phyloP scores from a whole-genome alignment of 2,797 vertebrate species.

The Anableps anableps region DNA sequence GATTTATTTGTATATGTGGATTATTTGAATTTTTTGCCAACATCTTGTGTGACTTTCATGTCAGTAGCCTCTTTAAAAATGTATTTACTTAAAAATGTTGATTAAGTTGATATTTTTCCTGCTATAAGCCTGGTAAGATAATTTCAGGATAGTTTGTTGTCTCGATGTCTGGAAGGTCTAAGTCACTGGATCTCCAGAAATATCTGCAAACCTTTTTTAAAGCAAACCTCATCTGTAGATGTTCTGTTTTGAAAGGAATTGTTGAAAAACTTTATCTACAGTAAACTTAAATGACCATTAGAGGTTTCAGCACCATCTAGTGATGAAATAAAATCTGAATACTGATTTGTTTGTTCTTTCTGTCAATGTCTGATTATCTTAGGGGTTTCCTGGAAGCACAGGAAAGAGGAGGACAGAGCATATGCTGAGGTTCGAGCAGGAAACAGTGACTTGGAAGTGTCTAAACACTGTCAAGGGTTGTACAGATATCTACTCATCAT shows the following conservation, averaged over 20 bases:
- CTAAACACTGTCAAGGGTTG: constrained; percentile 80
- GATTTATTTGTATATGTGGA: background rate
- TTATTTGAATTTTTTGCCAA: background rate
- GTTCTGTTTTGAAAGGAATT: constrained; percentile 9
- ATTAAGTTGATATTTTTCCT: background rate
- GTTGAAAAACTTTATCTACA: constrained; percentile 17
- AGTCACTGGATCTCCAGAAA: background rate
- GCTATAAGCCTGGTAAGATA: background rate
- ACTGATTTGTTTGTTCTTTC: constrained; percentile 18
- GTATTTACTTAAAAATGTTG: background rate
- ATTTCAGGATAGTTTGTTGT: background rate
- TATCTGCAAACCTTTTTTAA: background rate
- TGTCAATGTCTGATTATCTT: constrained; percentile 23
- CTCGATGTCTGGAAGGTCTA: background rate
- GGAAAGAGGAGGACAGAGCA: constrained; percentile 40
- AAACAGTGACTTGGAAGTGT: constrained; percentile 72
- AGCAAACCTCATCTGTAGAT: no score
- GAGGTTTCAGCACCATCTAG: constrained; percentile 47
- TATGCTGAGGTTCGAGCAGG: constrained; percentile 70
- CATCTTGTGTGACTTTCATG: background rate
- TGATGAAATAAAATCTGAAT: constrained; percentile 18
- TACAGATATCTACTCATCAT: constrained; percentile 60
- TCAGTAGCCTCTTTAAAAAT: background rate
- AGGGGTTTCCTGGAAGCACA: constrained; percentile 29
- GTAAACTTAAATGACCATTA: background rate